phyloP scores from a whole-genome alignment of 30 jellyfish, hydroid and myxozoan genomes.

The Pseudorhiza aurosa region DNA sequence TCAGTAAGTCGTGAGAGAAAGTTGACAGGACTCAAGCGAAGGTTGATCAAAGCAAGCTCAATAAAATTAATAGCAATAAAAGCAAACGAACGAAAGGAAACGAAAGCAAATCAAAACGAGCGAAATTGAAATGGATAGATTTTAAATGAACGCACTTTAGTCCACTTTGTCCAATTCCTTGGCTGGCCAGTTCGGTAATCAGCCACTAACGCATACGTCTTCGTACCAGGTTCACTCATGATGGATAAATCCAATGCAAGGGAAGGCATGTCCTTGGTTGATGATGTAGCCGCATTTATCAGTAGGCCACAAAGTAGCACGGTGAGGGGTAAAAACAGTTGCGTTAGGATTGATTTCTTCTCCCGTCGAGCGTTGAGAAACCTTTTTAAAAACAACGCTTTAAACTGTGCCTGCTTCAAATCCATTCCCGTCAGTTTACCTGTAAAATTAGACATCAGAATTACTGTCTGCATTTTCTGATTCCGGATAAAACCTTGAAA shows the following conservation, averaged over 20 bases:
- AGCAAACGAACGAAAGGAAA: too few relatives aligned
- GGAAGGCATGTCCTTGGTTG: constrained; percentile 58
- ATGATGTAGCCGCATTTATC: constrained; percentile 20
- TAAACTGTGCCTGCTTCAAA: constrained; percentile 52
- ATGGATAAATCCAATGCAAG: constrained; percentile 60
- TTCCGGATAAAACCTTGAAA: too few relatives aligned
- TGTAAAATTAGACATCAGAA: too few relatives aligned
- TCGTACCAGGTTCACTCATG: constrained; percentile 39
- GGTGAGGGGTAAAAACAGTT: constrained; percentile 75
- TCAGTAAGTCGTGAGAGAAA: too few relatives aligned
- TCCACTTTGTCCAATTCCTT: constrained; percentile 1
- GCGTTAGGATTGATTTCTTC: constrained; percentile 82
- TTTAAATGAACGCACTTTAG: too few relatives aligned
- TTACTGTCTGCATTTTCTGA: too few relatives aligned
- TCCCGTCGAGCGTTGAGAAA: constrained; percentile 79
- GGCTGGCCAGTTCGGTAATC: constrained; percentile 26
- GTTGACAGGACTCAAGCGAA: too few relatives aligned
- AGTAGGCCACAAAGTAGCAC: constrained; percentile 68
- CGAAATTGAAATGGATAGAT: too few relatives aligned
- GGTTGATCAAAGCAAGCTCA: too few relatives aligned
- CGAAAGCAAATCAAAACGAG: too few relatives aligned
- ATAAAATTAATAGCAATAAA: too few relatives aligned
- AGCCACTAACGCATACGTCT: constrained; percentile 56
- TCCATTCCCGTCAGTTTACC: constrained; percentile 52
- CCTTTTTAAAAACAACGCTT: constrained; percentile 88